These are phyloP conservation scores for Fistularia commersonii DNA, from an alignment of 2,797 vertebrate species.

Conservation along the genomic window DNA sequence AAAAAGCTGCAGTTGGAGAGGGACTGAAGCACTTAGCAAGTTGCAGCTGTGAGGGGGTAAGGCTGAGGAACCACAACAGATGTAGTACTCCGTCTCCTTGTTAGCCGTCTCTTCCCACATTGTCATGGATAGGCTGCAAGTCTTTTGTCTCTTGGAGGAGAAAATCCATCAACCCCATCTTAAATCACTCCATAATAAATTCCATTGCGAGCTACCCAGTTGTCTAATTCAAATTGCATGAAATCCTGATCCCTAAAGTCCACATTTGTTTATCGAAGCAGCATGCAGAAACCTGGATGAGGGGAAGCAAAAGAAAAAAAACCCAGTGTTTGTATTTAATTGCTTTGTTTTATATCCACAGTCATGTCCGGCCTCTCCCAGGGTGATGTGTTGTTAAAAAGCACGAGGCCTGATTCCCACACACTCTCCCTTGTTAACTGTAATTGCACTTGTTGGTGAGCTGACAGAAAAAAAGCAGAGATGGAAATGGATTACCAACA, in stretches of 20 bases:
- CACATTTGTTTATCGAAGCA: slow-evolving; percentile 71
- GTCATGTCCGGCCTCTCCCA: slow-evolving; percentile 67
- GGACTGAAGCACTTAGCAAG: no score
- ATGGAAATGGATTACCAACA: slow-evolving; percentile 45
- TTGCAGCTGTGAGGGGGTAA: slow-evolving; percentile 37
- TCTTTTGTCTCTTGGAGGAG: slow-evolving; percentile 50
- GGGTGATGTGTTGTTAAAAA: slow-evolving; percentile 76
- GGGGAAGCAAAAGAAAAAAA: slow-evolving; percentile 37
- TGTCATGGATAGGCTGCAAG: slow-evolving; percentile 42
- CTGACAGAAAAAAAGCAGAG: slow-evolving; percentile 55
- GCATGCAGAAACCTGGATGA: slow-evolving; percentile 45
- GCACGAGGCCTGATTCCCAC: slow-evolving; percentile 52
- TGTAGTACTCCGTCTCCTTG: slow-evolving; percentile 36
- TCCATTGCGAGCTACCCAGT: slow-evolving; percentile 39
- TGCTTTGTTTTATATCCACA: slow-evolving; percentile 78
- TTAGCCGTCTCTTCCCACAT: slow-evolving; percentile 43
- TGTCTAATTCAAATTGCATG: slow-evolving; percentile 70
- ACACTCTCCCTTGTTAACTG: slow-evolving; percentile 71
- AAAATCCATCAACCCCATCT: slow-evolving; percentile 61
- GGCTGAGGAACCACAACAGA: slow-evolving; percentile 46
- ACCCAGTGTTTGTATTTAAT: slow-evolving; percentile 70
- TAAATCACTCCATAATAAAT: slow-evolving; percentile 68
- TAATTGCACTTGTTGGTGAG: slow-evolving; percentile 77
- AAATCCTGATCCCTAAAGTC: slow-evolving; percentile 63
- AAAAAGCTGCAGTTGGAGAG: not conserved